Percentiles rank a stretch among this genome's conserved stretches.
Evolutionary conservation across 2,797 vertebrate species (phyloP).

Genomic region (Hipposideros larvatus): DNA sequence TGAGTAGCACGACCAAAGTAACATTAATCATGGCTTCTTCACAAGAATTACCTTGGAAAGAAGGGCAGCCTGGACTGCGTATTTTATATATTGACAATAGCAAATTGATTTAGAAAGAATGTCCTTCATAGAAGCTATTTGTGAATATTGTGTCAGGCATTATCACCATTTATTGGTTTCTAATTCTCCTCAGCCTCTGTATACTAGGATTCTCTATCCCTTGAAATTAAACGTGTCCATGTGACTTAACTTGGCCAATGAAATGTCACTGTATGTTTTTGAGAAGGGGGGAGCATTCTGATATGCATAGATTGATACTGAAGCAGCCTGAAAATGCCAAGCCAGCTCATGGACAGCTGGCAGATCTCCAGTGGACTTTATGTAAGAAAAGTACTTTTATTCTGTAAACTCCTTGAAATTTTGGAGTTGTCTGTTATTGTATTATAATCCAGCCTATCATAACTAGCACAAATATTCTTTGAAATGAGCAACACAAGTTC

Average conservation of each 20-base stretch:
- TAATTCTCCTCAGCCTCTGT: background rate
- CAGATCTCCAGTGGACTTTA: background rate
- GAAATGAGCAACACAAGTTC: slow-evolving; percentile 3
- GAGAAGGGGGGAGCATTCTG: background rate
- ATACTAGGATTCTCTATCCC: background rate
- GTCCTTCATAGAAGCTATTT: background rate
- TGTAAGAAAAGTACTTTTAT: background rate
- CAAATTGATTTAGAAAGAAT: slow-evolving; percentile 16
- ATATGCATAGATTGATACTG: background rate
- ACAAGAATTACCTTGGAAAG: slow-evolving; percentile 21
- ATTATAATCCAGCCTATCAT: background rate
- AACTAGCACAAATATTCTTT: background rate
- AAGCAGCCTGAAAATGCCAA: background rate
- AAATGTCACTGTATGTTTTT: background rate
- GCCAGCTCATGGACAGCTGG: background rate
- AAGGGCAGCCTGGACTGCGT: background rate
- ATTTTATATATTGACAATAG: background rate
- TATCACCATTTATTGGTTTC: background rate
- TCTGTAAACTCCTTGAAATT: background rate
- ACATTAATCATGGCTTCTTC: background rate
- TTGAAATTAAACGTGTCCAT: background rate
- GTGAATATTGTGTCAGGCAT: background rate
- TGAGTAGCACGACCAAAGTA: background rate
- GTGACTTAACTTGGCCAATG: background rate
- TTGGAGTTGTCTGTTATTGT: background rate